Conservation (phyloP, 23 tunicate species). For the Styela plicata region DNA sequence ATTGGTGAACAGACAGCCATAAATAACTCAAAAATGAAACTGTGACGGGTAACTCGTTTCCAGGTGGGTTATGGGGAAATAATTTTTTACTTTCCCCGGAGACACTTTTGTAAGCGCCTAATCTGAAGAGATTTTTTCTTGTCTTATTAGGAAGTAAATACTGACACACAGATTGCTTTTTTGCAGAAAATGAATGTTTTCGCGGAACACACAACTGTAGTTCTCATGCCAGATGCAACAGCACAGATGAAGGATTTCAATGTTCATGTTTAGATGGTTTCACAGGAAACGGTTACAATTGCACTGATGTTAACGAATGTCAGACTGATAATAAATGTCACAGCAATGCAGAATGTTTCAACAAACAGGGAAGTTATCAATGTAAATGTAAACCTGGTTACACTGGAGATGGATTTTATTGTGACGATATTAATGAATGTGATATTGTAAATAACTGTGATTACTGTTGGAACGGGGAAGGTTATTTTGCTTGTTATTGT, state of each 20-base stretch:
- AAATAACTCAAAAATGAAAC: no score
- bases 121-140: no score
- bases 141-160: no score
- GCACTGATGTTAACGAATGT: slow-evolving; percentile 38
- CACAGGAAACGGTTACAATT: slow-evolving; percentile 80
- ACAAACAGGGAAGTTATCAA: slow-evolving; percentile 5
- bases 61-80: no score
- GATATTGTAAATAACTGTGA: slow-evolving; percentile 51
- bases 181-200: slow-evolving; percentile 76
- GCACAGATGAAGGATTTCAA: slow-evolving; percentile 71
- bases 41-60: no score
- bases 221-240: slow-evolving; percentile 72
- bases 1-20: no score
- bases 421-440: slow-evolving; percentile 32
- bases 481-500: neutral
- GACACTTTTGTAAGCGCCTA: no score
- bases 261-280: slow-evolving; percentile 65
- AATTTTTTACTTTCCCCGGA: no score
- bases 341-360: slow-evolving; percentile 22
- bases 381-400: slow-evolving; percentile 22
- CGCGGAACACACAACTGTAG: slow-evolving; percentile 79
- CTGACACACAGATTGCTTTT: no score
- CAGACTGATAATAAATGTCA: neutral
- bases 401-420: neutral
- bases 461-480: slow-evolving; percentile 31